A percentile compares a stretch with the other conserved stretches of the same genome.
Conservation (phyloP, 2,888 invertebrate genomes). For the Sipha maydis region DNA sequence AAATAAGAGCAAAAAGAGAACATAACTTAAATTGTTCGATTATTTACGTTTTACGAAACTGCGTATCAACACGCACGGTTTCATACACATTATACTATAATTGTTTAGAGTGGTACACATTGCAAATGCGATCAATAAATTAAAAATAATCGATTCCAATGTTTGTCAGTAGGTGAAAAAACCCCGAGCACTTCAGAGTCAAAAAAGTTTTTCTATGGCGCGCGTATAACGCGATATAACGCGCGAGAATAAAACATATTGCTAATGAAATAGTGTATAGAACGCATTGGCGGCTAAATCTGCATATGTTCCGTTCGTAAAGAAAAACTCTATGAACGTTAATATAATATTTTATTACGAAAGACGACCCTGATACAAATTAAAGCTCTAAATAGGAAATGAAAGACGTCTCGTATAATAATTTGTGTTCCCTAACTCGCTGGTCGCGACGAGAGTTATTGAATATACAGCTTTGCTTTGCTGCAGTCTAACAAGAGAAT, state of each 20-base stretch:
- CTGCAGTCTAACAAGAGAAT: neutral
- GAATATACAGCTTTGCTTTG: conserved; percentile 23
- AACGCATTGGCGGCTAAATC: neutral
- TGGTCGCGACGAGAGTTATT: conserved; percentile 8
- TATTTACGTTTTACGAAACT: too few species aligned
- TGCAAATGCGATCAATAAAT: neutral
- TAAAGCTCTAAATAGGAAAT: conserved; percentile 23
- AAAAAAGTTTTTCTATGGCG: neutral
- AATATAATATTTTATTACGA: conserved; percentile 28
- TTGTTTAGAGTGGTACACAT: neutral
- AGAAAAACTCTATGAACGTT: conserved; percentile 18
- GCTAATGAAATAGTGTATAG: conserved; percentile 5
- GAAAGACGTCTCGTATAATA: conserved; percentile 8
- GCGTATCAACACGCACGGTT: neutral
- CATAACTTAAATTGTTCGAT: too few species aligned
- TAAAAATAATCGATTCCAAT: neutral
- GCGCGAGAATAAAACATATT: neutral
- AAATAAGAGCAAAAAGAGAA: too few species aligned
- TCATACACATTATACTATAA: neutral
- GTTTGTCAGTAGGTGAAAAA: neutral
- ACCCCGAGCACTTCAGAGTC: neutral
- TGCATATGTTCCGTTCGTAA: neutral
- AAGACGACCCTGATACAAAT: conserved; percentile 22
- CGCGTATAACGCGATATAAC: too few species aligned
- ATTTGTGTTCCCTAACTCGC: conserved; percentile 24